Conservation (phyloP, 2,113 vertebrate genomes). For the Okapia johnstoni region DNA sequence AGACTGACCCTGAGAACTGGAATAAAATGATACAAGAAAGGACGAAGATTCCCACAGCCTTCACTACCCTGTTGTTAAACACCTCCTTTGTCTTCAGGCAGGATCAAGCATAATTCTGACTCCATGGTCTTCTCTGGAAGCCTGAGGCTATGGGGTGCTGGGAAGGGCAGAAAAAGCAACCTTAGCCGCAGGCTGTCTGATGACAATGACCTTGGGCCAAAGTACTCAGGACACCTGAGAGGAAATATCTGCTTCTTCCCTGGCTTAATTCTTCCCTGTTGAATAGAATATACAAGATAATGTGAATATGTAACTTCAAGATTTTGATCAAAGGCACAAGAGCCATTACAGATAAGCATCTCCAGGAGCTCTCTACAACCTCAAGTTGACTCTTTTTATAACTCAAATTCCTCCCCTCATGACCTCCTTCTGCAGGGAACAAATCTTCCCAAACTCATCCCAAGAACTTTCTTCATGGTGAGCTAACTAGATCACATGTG, state of each 20-base stretch:
- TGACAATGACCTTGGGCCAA: neutral
- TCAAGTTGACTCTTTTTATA: neutral
- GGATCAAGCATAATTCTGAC: neutral
- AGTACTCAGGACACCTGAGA: neutral
- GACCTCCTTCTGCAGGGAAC: neutral
- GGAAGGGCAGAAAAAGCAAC: neutral
- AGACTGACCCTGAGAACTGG: neutral
- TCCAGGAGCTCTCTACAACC: neutral
- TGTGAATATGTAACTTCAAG: neutral
- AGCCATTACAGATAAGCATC: neutral
- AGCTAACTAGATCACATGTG: neutral
- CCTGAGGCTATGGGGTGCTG: neutral
- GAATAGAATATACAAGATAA: neutral
- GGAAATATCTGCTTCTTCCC: neutral
- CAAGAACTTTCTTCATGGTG: neutral
- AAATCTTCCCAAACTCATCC: neutral
- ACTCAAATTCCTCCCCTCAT: neutral
- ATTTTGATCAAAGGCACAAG: neutral
- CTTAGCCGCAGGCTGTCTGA: neutral
- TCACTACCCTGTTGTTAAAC: neutral
- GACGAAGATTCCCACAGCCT: neutral
- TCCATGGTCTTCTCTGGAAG: neutral
- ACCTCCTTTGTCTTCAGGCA: neutral
- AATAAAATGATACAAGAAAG: neutral
- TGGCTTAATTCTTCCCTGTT: neutral